phyloP scores from a whole-genome alignment of 2,888 invertebrate genomes.

The Polylopha cassiicola region DNA sequence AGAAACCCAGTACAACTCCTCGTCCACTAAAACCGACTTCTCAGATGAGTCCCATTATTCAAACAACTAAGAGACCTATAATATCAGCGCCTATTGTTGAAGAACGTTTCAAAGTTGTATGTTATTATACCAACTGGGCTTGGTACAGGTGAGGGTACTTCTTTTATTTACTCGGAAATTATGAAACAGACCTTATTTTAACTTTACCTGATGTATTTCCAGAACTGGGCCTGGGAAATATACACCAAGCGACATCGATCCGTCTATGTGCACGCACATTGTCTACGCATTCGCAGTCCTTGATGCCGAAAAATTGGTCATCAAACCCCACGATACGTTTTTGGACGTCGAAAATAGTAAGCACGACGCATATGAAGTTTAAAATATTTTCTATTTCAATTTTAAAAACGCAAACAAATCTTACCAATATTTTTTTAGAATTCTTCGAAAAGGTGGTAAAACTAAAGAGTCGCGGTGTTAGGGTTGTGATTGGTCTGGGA shows the following conservation, averaged over 20 bases:
- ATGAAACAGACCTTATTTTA: not conserved
- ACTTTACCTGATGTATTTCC: constrained; percentile 26
- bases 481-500: constrained; percentile 91
- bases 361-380: constrained; percentile 42
- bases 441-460: constrained; percentile 92
- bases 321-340: constrained; percentile 92
- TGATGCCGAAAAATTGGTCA: constrained; percentile 83
- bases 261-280: constrained; percentile 92
- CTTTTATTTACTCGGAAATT: constrained; percentile 3
- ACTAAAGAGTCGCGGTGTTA: constrained; percentile 83
- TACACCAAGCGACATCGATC: constrained; percentile 88
- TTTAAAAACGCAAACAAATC: not conserved
- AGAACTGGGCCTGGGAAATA: constrained; percentile 89
- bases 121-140: constrained; percentile 96
- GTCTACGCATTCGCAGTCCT: constrained; percentile 95
- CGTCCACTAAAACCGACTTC: constrained; percentile 33
- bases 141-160: constrained; percentile 82
- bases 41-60: constrained; percentile 33
- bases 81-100: constrained; percentile 38
- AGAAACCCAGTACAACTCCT: constrained; percentile 29
- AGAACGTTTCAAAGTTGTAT: constrained; percentile 85
- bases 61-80: constrained; percentile 42
- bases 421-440: constrained; percentile 65
- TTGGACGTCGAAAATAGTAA: constrained; percentile 91
- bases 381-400: too few species aligned